phyloP scores from a whole-genome alignment of 2,888 invertebrate species.

The Neria commutata region DNA sequence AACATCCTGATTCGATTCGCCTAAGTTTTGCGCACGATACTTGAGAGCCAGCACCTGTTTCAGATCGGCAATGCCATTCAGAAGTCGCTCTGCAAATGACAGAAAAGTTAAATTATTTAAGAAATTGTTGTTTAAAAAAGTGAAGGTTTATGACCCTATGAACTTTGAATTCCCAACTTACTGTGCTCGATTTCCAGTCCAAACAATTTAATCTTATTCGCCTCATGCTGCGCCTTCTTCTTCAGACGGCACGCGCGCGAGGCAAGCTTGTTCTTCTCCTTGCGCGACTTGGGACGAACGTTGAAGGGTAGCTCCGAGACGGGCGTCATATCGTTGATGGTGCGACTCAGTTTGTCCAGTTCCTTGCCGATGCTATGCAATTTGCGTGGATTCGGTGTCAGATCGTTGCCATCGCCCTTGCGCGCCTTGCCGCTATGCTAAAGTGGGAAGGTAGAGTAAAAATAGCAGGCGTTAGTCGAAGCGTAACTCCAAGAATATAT shows the following conservation, averaged over 20 bases:
- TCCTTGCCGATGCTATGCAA: constrained; percentile 90
- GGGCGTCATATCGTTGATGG: constrained; percentile 95
- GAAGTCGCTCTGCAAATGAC: constrained; percentile 72
- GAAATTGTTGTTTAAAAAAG: constrained; percentile 5
- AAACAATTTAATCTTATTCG: constrained; percentile 93
- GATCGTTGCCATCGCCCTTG: constrained; percentile 96
- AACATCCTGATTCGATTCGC: constrained; percentile 67
- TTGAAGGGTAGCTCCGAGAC: constrained; percentile 91
- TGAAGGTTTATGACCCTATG: neutral
- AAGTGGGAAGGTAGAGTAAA: constrained; percentile 2
- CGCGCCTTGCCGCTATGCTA: constrained; percentile 83
- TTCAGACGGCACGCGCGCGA: constrained; percentile 96
- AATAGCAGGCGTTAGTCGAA: constrained; percentile 7
- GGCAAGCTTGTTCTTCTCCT: constrained; percentile 97
- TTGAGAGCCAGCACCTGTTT: constrained; percentile 77
- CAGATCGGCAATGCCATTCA: constrained; percentile 77
- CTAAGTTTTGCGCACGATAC: constrained; percentile 54
- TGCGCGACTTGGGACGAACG: constrained; percentile 88
- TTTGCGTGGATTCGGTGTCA: constrained; percentile 94
- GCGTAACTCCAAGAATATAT: too few relatives aligned
- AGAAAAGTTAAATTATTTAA: neutral
- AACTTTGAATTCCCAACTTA: constrained; percentile 64
- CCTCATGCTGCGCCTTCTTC: constrained; percentile 99
- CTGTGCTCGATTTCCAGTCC: constrained; percentile 95
- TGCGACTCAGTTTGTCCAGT: constrained; percentile 85